Evolutionary conservation across 2,888 invertebrate genomes (phyloP).

Genomic region (Gisinianus flammeolus): DNA sequence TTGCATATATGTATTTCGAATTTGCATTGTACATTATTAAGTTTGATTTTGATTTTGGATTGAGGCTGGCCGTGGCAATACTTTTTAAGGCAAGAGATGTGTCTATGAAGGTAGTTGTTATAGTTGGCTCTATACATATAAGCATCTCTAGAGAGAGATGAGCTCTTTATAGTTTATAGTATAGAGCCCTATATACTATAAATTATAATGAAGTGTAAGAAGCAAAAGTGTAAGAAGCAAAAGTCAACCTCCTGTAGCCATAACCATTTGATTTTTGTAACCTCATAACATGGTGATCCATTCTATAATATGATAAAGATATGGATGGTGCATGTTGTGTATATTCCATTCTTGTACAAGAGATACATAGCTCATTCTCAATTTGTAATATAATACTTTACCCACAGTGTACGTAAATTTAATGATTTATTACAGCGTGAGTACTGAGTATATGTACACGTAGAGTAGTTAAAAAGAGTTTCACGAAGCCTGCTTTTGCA

Average conservation of each 20-base stretch:
- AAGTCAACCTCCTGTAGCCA: neutral
- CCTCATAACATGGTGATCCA: neutral
- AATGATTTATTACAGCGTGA: neutral
- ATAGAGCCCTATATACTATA: too few species aligned
- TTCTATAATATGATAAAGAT: neutral
- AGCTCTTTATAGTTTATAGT: too few species aligned
- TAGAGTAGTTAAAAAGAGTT: neutral
- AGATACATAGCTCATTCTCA: neutral
- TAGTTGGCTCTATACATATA: neutral
- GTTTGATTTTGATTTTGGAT: neutral
- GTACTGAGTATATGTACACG: neutral
- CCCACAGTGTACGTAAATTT: neutral
- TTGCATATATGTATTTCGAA: slow-evolving; percentile 13
- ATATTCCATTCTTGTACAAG: neutral
- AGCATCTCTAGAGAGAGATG: too few species aligned
- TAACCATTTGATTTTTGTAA: neutral
- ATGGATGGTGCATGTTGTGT: neutral
- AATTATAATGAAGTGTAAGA: too few species aligned
- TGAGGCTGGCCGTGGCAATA: slow-evolving; percentile 26
- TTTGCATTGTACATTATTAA: slow-evolving; percentile 6
- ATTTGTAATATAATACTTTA: neutral
- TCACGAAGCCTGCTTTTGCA: neutral
- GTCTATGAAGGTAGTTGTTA: slow-evolving; percentile 20
- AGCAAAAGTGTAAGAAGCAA: too few species aligned
- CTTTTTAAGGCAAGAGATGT: slow-evolving; percentile 31